Conservation (phyloP, 2,888 invertebrate species). For the Aspidapion aeneum region DNA sequence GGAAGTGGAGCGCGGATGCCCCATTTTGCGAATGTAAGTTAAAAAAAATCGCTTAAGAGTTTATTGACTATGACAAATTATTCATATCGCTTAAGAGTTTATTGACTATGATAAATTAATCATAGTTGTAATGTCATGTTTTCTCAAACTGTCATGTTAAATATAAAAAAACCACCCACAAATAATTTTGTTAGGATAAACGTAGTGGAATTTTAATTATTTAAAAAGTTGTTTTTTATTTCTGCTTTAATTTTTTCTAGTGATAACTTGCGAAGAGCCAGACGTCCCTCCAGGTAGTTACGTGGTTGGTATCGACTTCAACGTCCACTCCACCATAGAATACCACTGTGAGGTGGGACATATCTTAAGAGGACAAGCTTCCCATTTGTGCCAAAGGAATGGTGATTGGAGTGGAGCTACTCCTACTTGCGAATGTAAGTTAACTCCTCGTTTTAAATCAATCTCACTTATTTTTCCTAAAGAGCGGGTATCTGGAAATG, state of each 20-base stretch:
- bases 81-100: too few species aligned
- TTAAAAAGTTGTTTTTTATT: too few species aligned
- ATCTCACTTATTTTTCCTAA: not conserved
- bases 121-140: too few species aligned
- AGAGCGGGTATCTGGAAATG: too few species aligned
- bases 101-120: too few species aligned
- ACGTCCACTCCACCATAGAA: slow-evolving; percentile 81
- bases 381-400: slow-evolving; percentile 66
- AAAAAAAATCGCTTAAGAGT: too few species aligned
- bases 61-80: too few species aligned
- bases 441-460: slow-evolving; percentile 2
- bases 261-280: slow-evolving; percentile 84
- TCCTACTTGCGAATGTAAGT: slow-evolving; percentile 80
- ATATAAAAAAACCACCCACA: too few species aligned
- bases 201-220: not conserved
- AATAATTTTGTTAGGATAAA: not conserved
- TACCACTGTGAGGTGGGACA: slow-evolving; percentile 88
- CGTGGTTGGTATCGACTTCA: slow-evolving; percentile 86
- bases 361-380: slow-evolving; percentile 67
- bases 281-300: slow-evolving; percentile 82
- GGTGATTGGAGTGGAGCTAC: slow-evolving; percentile 84
- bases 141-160: too few species aligned
- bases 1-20: slow-evolving; percentile 82
- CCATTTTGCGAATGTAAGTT: slow-evolving; percentile 82
- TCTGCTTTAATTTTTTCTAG: slow-evolving; percentile 51